phyloP scores from a whole-genome alignment of 35 echinoderm and acorn worm species.

The Chiridota heheva region DNA sequence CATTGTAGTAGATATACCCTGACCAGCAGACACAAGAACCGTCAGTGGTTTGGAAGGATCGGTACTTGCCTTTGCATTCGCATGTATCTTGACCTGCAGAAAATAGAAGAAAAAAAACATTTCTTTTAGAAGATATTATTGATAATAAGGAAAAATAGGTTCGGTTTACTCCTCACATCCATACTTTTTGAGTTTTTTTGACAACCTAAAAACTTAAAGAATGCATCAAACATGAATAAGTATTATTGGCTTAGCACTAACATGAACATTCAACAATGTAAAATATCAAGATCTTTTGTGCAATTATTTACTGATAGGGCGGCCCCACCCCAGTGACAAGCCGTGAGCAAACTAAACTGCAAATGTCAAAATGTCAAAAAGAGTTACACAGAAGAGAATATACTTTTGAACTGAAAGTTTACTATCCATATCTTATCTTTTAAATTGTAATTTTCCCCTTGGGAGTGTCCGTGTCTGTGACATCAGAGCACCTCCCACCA shows the following conservation, averaged over 20 bases:
- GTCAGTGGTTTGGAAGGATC: constrained; percentile 85
- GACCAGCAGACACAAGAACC: constrained; percentile 93
- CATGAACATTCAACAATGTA: too few species aligned
- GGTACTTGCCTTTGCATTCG: constrained; percentile 67
- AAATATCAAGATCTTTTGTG: too few species aligned
- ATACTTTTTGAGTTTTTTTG: background rate
- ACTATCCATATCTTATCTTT: too few species aligned
- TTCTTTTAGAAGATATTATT: background rate
- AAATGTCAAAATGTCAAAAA: too few species aligned
- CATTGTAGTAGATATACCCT: constrained; percentile 85
- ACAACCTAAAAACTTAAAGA: background rate
- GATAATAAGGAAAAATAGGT: background rate
- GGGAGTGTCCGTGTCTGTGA: background rate
- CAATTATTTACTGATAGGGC: too few species aligned
- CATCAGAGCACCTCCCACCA: background rate
- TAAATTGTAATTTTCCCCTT: too few species aligned
- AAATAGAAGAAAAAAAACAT: background rate
- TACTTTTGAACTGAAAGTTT: too few species aligned
- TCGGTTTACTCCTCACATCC: background rate
- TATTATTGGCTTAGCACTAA: too few species aligned
- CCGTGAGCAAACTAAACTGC: too few species aligned
- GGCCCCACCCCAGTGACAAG: too few species aligned
- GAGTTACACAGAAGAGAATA: too few species aligned
- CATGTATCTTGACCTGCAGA: constrained; percentile 67
- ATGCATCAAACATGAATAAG: background rate